Conservation (phyloP, 2,888 invertebrate species). For the Pecten maximus region DNA sequence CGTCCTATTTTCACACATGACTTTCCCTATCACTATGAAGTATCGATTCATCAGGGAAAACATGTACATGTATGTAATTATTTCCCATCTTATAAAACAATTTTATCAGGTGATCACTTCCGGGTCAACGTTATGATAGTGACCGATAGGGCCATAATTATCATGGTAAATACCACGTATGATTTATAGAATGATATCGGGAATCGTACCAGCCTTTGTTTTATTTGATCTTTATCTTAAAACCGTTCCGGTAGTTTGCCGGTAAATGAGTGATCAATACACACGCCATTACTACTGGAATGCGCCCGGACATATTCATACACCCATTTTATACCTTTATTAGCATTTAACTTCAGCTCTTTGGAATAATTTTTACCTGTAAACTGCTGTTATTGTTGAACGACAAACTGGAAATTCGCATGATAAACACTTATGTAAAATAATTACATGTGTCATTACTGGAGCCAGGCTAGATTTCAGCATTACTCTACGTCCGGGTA, state of each 20-base stretch:
- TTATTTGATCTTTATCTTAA: slow-evolving; percentile 23
- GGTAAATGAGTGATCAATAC: neutral
- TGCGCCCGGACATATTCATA: neutral
- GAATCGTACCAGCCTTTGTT: neutral
- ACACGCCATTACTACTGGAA: neutral
- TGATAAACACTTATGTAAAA: slow-evolving; percentile 28
- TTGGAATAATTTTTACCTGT: slow-evolving; percentile 14
- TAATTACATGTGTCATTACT: neutral
- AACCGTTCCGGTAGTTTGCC: slow-evolving; percentile 17
- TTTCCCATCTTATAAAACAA: neutral
- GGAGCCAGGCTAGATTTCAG: neutral
- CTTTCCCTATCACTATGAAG: neutral
- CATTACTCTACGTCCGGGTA: neutral
- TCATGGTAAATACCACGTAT: neutral
- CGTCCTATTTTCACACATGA: neutral
- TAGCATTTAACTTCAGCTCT: slow-evolving; percentile 17
- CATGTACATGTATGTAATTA: neutral
- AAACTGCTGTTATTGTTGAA: slow-evolving; percentile 11
- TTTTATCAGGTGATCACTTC: neutral
- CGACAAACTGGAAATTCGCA: slow-evolving; percentile 35
- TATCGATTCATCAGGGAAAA: neutral
- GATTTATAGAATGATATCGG: neutral
- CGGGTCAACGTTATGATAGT: neutral
- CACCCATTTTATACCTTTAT: slow-evolving; percentile 21
- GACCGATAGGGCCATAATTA: slow-evolving; percentile 26